Evolutionary conservation across 2,888 invertebrate genomes (phyloP), one percentile per base, ranked within the genome.

Genomic region (Mechanitis mazaeus): DNA sequence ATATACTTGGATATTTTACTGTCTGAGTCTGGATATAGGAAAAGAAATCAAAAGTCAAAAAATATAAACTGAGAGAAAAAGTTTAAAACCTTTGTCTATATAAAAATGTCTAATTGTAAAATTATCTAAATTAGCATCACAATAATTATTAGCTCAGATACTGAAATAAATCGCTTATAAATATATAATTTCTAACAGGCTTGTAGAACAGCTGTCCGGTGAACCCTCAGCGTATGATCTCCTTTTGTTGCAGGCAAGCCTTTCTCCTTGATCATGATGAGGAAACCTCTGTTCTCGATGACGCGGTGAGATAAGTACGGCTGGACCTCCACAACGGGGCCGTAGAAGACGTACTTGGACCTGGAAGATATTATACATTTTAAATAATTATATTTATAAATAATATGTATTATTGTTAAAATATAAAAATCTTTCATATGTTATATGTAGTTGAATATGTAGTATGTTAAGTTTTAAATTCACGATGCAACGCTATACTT

Each of bases 321-420:
- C 72, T 99, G 87, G 2, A 99, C 99, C 85, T 99, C 99, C 70
- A 97, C 94, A 28, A 99, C 98, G 0, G 99, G 99, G 0, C 99
- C 99, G 80, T 99, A 99, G 0, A 99, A 99, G 68, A 99, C 97
- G 90, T 99, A 99, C 85, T 99, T 99, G 92, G 99, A 77, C 99
- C 99, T 97, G 87, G 0, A 76, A 75, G 54, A 63, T 31, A 20
- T 28, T 11, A 56, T 45, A 31, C 7, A 31, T 47, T 47, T 47
- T 9, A 9, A 45, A 45, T n/a, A 12, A 46, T 46, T 20, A 12
- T 20, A 20, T 20, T 20, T 20, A 20, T 20, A 20, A 20, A 20
- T 20, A 20, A 20, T 20, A 20, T 20, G 20, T 20, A 20, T 20
- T 20, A 20, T 20, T 20, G 20, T 20, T 20, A 20, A 20, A 20